Evolutionary conservation across 37 sponge, comb jelly and placozoan species (phyloP).

Genomic region (Ephydatia muelleri): DNA sequence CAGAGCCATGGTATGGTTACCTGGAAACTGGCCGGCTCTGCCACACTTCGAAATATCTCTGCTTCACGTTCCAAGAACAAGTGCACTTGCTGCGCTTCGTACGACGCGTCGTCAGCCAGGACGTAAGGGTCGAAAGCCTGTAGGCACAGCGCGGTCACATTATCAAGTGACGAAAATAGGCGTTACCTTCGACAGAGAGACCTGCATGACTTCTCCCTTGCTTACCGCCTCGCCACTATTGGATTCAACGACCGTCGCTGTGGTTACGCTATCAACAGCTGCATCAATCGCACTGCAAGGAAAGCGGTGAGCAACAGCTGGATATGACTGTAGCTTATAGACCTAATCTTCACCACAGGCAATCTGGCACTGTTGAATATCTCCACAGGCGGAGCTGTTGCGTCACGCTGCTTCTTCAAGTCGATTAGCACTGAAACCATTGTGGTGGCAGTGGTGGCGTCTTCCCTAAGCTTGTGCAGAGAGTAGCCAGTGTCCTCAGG

Average conservation of each 20-base stretch:
- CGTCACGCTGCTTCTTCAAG: background rate
- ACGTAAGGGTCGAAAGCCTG: background rate
- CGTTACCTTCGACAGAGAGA: conserved; percentile 37
- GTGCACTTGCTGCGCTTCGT: conserved; percentile 36
- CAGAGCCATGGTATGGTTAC: background rate
- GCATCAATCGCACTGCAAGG: background rate
- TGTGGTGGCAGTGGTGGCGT: conserved; percentile 20
- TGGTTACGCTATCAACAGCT: conserved; percentile 25
- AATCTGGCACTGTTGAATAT: conserved; percentile 56
- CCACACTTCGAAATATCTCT: conserved; percentile 16
- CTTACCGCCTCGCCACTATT: conserved; percentile 19
- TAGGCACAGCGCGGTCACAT: background rate
- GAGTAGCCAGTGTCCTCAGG: conserved; percentile 1
- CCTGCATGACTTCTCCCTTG: conserved; percentile 37
- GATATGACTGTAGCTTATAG: conserved; percentile 16
- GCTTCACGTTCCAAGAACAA: conserved; percentile 31
- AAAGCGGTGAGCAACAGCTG: background rate
- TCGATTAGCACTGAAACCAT: conserved; percentile 33
- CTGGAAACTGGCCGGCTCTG: background rate
- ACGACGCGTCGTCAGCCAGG: conserved; percentile 15
- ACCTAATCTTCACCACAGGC: conserved; percentile 57
- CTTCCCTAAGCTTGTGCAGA: conserved; percentile 23
- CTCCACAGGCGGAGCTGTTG: background rate
- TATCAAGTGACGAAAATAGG: background rate
- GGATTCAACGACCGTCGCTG: conserved; percentile 36